These are phyloP conservation scores for Tachina grossa DNA, from an alignment of 2,888 invertebrate species.

Conservation along the genomic window DNA sequence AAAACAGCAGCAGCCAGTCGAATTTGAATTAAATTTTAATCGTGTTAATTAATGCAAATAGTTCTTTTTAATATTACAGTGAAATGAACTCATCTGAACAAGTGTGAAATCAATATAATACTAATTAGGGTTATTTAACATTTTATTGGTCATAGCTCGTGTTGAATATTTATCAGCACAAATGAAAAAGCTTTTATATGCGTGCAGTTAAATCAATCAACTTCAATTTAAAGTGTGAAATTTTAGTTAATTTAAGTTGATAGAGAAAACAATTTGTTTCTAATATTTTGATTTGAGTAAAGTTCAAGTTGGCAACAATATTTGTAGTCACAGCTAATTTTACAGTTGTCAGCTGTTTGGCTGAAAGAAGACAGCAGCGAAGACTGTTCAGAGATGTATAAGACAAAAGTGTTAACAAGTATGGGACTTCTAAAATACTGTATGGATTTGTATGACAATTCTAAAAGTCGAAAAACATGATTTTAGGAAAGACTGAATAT, in stretches of 20 bases:
- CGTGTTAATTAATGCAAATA: constrained; percentile 33
- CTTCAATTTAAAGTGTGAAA: background rate
- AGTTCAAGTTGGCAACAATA: too few relatives aligned
- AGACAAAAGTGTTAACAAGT: too few relatives aligned
- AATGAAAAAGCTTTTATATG: background rate
- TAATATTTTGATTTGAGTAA: too few relatives aligned
- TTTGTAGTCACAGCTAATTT: too few relatives aligned
- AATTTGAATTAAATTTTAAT: constrained; percentile 51
- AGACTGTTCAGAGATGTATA: too few relatives aligned
- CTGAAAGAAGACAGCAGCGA: too few relatives aligned
- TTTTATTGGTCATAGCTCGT: background rate
- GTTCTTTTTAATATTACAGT: background rate
- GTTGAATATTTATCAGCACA: background rate
- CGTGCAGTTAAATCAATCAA: background rate
- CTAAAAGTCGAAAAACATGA: too few relatives aligned
- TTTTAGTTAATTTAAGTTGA: background rate
- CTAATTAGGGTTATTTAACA: constrained; percentile 9
- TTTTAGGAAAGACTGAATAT: too few relatives aligned
- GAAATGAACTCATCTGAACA: constrained; percentile 29
- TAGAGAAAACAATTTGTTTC: too few relatives aligned
- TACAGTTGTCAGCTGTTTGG: too few relatives aligned
- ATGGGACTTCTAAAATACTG: too few relatives aligned
- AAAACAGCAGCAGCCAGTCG: background rate
- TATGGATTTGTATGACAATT: too few relatives aligned
- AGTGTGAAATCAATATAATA: constrained; percentile 26